Base-by-base conservation (phyloP, 2,797 vertebrate species). In the Gymnothorax javanicus region DNA sequence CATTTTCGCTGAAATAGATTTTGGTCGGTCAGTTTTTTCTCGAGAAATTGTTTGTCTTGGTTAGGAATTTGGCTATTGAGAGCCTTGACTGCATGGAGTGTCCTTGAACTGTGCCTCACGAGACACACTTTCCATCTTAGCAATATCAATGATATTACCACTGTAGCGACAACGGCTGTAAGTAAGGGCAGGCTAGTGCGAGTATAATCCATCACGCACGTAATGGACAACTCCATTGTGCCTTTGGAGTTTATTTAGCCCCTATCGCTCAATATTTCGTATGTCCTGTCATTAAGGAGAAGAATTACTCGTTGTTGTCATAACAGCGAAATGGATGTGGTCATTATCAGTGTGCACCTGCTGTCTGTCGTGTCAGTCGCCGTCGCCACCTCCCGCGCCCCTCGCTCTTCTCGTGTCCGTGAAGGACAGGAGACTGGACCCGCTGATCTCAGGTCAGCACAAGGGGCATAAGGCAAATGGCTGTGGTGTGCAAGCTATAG, bases 301-400 rank as follows among this genome's bases (percentile, higher is more conserved):
- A 57, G 82, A 23, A 83, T 62, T 83, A 58, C 79, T 69, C 60
- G 27, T 92, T 93, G 93, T 91, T 92, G 92, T 93, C 89, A 91
- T 88, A 93, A 90, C 92, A 83, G 87, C 89, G 90, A 95, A 94
- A 95, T 94, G 94, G 92, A 95, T 93, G 89, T 89, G 91, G 91
- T 92, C 92, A 93, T 93, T 93, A 94, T 94, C 20, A 9, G 82
- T 81, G 64, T 88, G 87, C 92, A 94, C 91, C 91, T 94, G 94
- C 90, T 83, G 57, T 90, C 90, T 91, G 92, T 89, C 88, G 84
- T 87, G 87, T 91, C 94, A 92, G 94, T 92, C 93, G 94, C 92
- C 90, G 92, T 64, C 62, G 17, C 62, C 20, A 4, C 62, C 17
- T 92, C 90, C 92, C 93, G 92, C 89, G 89, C 91, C 90, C 90